Conservation (phyloP, 2,888 invertebrate genomes). For the Spisula solida region DNA sequence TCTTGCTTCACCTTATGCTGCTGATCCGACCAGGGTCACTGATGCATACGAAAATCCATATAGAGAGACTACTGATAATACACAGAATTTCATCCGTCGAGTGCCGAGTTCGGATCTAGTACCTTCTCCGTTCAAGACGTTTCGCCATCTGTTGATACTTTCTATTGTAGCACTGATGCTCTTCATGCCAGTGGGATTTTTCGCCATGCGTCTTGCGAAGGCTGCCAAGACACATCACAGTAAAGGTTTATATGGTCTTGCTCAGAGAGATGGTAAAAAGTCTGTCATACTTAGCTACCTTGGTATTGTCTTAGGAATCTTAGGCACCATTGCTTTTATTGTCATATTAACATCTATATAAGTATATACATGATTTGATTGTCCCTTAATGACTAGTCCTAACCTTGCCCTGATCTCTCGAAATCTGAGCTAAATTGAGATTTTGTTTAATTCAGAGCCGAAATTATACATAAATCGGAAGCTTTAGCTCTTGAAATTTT, state of each 20-base stretch:
- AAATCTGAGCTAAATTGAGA: too few species aligned
- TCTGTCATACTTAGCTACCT: constrained; percentile 81
- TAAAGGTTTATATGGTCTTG: constrained; percentile 83
- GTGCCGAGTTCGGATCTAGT: constrained; percentile 82
- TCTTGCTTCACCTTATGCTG: constrained; percentile 73
- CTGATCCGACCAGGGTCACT: constrained; percentile 78
- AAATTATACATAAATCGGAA: too few species aligned
- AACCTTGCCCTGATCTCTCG: neutral
- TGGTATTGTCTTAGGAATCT: constrained; percentile 75
- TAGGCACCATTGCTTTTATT: constrained; percentile 57
- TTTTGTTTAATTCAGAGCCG: too few species aligned
- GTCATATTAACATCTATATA: constrained; percentile 47
- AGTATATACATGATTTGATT: neutral
- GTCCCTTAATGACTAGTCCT: constrained; percentile 3
- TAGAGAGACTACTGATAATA: constrained; percentile 83
- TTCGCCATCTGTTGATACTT: constrained; percentile 80
- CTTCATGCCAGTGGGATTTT: constrained; percentile 78
- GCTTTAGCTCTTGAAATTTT: too few species aligned
- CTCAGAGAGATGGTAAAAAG: constrained; percentile 80
- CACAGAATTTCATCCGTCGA: constrained; percentile 79
- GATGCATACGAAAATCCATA: constrained; percentile 83
- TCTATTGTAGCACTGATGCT: constrained; percentile 80
- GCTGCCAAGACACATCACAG: constrained; percentile 80
- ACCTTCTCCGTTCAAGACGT: constrained; percentile 82
- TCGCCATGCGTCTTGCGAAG: constrained; percentile 80